Conservation (phyloP, 2,888 invertebrate genomes). For the Synergus umbraculus region DNA sequence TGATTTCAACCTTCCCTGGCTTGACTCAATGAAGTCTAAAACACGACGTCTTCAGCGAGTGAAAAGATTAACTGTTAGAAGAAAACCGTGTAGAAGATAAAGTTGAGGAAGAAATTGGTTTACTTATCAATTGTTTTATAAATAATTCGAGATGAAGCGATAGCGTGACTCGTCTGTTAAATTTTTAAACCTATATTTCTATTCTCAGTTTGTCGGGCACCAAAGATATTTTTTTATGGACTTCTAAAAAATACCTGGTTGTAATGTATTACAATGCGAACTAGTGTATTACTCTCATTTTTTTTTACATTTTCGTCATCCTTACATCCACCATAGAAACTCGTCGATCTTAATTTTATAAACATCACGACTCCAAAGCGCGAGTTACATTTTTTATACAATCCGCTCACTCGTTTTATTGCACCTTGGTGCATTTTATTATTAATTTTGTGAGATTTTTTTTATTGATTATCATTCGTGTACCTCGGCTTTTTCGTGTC, state of each 20-base stretch:
- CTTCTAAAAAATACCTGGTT: constrained; percentile 43
- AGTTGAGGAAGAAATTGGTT: constrained; percentile 48
- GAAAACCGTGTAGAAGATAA: constrained; percentile 75
- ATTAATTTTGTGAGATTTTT: constrained; percentile 49
- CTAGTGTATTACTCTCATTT: constrained; percentile 41
- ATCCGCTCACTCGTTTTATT: constrained; percentile 46
- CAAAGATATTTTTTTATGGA: constrained; percentile 72
- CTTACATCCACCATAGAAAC: constrained; percentile 1
- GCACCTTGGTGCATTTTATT: not conserved
- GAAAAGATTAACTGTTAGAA: constrained; percentile 73
- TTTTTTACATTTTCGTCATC: constrained; percentile 47
- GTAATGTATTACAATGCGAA: constrained; percentile 15
- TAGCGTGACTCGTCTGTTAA: constrained; percentile 54
- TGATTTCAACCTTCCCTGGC: constrained; percentile 74
- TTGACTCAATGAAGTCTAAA: constrained; percentile 69
- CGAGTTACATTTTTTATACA: constrained; percentile 52
- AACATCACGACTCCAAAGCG: not conserved
- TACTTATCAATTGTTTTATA: not conserved
- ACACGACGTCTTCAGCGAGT: constrained; percentile 65
- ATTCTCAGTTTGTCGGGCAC: constrained; percentile 67
- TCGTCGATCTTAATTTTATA: not conserved
- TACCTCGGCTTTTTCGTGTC: not conserved
- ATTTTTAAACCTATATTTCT: constrained; percentile 49
- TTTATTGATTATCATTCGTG: constrained; percentile 17
- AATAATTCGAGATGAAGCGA: constrained; percentile 54